Evolutionary conservation across 2,113 vertebrate species (phyloP).

Genomic region (Lophura nycthemera): DNA sequence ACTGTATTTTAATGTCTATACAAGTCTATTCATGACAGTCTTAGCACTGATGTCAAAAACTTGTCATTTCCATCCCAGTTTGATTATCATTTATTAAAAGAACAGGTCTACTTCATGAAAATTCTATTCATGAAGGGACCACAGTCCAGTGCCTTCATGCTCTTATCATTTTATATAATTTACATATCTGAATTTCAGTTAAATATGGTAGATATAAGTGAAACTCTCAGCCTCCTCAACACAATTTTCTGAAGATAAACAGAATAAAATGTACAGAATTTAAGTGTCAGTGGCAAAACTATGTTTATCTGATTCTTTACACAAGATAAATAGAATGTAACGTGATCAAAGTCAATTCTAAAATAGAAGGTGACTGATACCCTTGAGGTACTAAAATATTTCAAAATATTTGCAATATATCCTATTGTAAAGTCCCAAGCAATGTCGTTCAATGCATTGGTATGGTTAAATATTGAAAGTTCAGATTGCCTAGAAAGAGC

Average conservation of each 20-base stretch:
- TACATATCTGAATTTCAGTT: neutral
- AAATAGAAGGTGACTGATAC: neutral
- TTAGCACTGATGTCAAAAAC: neutral
- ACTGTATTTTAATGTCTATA: neutral
- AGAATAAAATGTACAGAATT: neutral
- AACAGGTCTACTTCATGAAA: neutral
- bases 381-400: neutral
- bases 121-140: neutral
- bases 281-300: neutral
- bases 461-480: neutral
- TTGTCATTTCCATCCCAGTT: neutral
- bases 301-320: neutral
- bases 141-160: neutral
- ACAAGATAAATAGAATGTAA: neutral
- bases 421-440: neutral
- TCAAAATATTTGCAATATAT: neutral
- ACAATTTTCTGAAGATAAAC: neutral
- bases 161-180: neutral
- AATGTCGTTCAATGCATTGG: neutral
- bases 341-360: neutral
- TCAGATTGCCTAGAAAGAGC: neutral
- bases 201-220: neutral
- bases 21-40: neutral
- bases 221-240: neutral
- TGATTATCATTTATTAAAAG: neutral